Conservation (phyloP, 2,113 vertebrate genomes). For the Lontra canadensis region DNA sequence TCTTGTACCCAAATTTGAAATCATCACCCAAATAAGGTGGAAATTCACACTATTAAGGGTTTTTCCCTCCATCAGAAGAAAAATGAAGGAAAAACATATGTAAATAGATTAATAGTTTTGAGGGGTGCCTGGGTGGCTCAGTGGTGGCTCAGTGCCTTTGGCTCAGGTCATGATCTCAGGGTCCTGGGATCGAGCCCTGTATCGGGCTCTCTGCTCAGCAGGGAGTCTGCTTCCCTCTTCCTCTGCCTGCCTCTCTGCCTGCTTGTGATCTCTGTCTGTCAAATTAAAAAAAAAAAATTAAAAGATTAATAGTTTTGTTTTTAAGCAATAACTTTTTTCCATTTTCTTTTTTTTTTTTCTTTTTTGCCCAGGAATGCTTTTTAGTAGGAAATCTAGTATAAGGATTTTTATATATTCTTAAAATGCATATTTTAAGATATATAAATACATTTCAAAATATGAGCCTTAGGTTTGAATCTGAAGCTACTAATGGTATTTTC, state of each 20-base stretch:
- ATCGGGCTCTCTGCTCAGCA: too few species aligned
- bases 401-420: not conserved
- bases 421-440: not conserved
- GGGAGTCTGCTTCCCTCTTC: too few species aligned
- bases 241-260: too few species aligned
- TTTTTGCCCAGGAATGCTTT: not conserved
- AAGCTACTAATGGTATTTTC: not conserved
- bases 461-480: not conserved
- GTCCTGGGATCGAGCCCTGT: too few species aligned
- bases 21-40: not conserved
- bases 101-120: not conserved
- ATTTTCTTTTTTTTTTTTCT: not conserved
- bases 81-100: not conserved
- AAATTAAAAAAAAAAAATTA: too few species aligned
- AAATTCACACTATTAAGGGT: not conserved
- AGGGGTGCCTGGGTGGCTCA: too few species aligned
- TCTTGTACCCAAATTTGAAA: not conserved
- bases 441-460: not conserved
- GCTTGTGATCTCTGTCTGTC: too few species aligned
- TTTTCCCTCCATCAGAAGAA: not conserved
- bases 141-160: too few species aligned
- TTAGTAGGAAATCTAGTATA: not conserved
- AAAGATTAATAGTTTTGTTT: not conserved
- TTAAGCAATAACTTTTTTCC: not conserved
- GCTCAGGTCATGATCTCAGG: too few species aligned